Base-by-base conservation (phyloP, 1,140 invertebrate genomes). In the Aphaenogaster rudis region DNA sequence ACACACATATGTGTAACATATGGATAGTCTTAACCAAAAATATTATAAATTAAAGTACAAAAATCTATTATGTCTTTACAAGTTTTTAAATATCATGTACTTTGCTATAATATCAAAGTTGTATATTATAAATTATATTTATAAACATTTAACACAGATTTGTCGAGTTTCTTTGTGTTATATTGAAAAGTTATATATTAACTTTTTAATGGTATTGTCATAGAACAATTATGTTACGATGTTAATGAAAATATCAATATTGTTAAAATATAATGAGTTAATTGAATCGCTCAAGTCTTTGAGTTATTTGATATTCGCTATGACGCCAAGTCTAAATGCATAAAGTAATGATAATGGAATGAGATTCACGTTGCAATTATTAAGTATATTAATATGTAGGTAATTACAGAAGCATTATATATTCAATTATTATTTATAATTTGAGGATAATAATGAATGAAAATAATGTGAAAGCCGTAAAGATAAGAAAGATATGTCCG, bases 301-400 rank as follows among this genome's bases (percentile, higher is more conserved):
- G 11, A 67, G n/a, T 21, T 0, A 8, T 21, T 52, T 39, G 15
- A 39, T 36, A 74, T 3, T 74, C 17, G 3, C n/a, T 39, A n/a
- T 2, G 4, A 15, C 0, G 5, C 9, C 3, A 57, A 36, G 11
- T 57, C 21, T 54, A 74, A 72, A n/a, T 50, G 15, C n/a, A 6
- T n/a, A 36, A 54, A 42, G 11, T 69, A 74, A 74, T 57, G 33
- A 71, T 5, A 13, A 50, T 15, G 52, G 28, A 54, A 74, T 52
- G 17, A 54, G 2, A n/a, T 74, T 69, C 11, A 48, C 13, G 15
- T 54, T 54, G 0, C 17, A 74, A 57, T 36, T 36, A 39, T 33
- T 52, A 50, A 17, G 3, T 71, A 28, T 33, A 7, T 74, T 36
- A n/a, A 74, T 69, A 69, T 15, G 1, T 5, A 28, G 28, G 28